Base-by-base conservation (phyloP, 2,113 vertebrate genomes). In the Monopterus albus region DNA sequence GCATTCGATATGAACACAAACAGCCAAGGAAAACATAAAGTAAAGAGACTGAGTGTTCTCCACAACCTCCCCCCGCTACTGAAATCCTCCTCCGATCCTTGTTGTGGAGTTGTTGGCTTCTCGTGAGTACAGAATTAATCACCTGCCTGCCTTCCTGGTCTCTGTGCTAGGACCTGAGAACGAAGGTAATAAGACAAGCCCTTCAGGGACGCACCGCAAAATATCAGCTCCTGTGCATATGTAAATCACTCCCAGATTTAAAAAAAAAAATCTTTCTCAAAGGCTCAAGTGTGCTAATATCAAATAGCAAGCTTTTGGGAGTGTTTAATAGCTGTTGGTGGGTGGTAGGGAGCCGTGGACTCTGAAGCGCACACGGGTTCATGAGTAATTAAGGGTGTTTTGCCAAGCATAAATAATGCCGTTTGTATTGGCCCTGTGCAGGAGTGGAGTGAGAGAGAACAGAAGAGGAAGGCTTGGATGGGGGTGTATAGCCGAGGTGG, bases 381-480 rank as follows among this genome's bases (percentile, higher is more conserved):
- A 96, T 95, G 94, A 96, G 96, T 98, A 98, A 98, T 98, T 98
- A 99, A 97, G 95, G 95, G 94, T 96, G 97, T 97, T 98, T 98
- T 96, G 94, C 96, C 55, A 93, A 95, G 96, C 96, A 98, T 99
- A 97, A 98, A 98, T 98, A 98, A 99, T 98, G 96, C 96, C 96
- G 96, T 98, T 99, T 98, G 95, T 96, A 95, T 95, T 96, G 94
- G 95, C 93, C 94, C 92, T 93, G 86, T 91, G 94, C 94, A 95
- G 95, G 94, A 95, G 93, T 88, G 89, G 92, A 91, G 94, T 21
- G 42, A 49, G 17, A 65, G 59, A 70, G 76, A 73, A 53, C 61
- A 94, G 93, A 88, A 92, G 69, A 77, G 46, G 70, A 61, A 36
- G 43, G 77, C 33, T 43, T 23, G 21, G 60, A 17, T 21, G 63